Conservation (phyloP, 2,797 vertebrate genomes). For the Malacoraja senta region DNA sequence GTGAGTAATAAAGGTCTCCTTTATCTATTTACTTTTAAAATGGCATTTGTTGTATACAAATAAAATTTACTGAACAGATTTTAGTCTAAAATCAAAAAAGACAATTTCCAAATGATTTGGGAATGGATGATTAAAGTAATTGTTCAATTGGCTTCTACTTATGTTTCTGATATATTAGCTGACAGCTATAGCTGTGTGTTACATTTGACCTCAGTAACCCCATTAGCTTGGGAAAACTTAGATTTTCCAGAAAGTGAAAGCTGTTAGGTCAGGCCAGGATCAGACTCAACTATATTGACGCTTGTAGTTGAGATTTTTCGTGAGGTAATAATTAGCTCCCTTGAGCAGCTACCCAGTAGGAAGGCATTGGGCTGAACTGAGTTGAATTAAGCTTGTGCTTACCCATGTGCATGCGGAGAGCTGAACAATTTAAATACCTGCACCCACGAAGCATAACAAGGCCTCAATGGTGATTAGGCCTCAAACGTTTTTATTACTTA, state of each 20-base stretch:
- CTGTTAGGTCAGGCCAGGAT: not conserved
- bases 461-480: too few relatives aligned
- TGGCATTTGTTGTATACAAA: not conserved
- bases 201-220: not conserved
- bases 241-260: not conserved
- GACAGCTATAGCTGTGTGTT: too few relatives aligned
- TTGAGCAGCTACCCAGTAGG: not conserved
- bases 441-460: too few relatives aligned
- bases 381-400: too few relatives aligned
- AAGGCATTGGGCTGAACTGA: not conserved
- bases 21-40: not conserved
- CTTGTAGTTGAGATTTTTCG: not conserved
- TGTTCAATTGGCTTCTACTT: not conserved
- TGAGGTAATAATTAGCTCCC: not conserved
- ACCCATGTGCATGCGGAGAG: too few relatives aligned
- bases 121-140: not conserved
- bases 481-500: too few relatives aligned
- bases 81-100: not conserved
- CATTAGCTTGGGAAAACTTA: not conserved
- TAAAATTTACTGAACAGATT: not conserved
- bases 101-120: not conserved
- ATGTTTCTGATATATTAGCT: not conserved
- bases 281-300: not conserved
- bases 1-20: conserved; percentile 53
- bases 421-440: too few relatives aligned